A percentile compares a stretch with the other conserved stretches of the same genome.
Evolutionary conservation across 2,113 vertebrate genomes (phyloP).

Genomic region (Eretmochelys imbricata): DNA sequence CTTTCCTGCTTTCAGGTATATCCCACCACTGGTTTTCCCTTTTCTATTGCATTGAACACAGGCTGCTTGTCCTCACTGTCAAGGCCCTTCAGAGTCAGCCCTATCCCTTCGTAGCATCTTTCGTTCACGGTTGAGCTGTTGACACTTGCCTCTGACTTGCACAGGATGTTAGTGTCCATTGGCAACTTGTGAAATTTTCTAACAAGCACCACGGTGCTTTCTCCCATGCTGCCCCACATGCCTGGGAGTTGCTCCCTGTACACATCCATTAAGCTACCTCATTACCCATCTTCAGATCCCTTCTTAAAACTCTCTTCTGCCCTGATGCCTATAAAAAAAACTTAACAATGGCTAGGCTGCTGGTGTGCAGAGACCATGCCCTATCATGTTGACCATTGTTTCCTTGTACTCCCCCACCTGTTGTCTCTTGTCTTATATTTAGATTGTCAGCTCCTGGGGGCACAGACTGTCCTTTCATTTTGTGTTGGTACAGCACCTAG

Average conservation of each 20-base stretch:
- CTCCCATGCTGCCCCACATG: neutral
- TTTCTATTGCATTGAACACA: neutral
- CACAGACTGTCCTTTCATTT: no score
- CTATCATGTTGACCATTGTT: neutral
- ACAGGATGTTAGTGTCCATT: neutral
- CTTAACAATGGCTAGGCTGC: no score
- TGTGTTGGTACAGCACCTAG: no score
- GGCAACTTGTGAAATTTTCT: neutral
- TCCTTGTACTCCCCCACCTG: neutral
- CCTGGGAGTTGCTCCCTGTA: neutral
- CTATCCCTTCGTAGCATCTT: neutral
- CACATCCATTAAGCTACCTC: neutral
- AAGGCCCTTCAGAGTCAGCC: neutral
- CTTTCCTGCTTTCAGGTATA: neutral
- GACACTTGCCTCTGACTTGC: neutral
- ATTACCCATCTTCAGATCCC: neutral
- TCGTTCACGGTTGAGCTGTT: neutral
- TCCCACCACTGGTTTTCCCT: neutral
- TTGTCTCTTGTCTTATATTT: no score
- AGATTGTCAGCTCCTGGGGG: no score
- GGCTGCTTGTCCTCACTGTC: neutral
- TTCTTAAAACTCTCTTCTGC: neutral
- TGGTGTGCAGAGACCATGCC: neutral
- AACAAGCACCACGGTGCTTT: neutral
- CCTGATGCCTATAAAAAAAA: neutral